Percentiles rank a stretch among this genome's conserved stretches.
These are phyloP conservation scores for Pseudochirops corinnae DNA, from an alignment of 2,797 vertebrate genomes.

Conservation along the genomic window DNA sequence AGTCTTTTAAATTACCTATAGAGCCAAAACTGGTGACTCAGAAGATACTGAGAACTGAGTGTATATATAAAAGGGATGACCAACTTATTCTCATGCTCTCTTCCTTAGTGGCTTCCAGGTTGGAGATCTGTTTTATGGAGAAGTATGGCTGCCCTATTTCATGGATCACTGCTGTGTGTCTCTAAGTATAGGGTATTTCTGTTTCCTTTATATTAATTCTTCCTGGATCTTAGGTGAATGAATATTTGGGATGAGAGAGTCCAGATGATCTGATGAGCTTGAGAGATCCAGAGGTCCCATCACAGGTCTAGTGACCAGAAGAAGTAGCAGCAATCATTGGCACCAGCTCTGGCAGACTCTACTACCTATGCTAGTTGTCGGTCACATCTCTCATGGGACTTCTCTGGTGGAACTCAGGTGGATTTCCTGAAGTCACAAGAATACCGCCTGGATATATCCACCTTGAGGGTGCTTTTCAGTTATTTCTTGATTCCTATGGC, in stretches of 20 bases:
- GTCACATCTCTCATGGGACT: not conserved
- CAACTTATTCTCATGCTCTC: not conserved
- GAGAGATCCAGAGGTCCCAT: not conserved
- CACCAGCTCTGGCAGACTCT: not conserved
- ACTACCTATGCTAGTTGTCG: not conserved
- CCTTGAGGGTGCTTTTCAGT: not conserved
- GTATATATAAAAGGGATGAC: not conserved
- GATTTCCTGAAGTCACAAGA: not conserved
- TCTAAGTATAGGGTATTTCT: not conserved
- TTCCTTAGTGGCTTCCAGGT: not conserved
- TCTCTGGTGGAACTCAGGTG: not conserved
- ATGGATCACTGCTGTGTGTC: not conserved
- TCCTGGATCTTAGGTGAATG: not conserved
- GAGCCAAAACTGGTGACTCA: not conserved
- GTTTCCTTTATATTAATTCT: not conserved
- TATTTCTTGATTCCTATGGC: not conserved
- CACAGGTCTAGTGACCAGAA: not conserved
- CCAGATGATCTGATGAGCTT: not conserved
- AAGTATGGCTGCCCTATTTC: not conserved
- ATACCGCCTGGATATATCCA: not conserved
- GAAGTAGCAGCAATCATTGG: not conserved
- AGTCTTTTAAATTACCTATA: not conserved
- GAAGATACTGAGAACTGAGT: not conserved
- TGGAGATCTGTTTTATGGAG: not conserved
- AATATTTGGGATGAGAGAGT: not conserved